Conservation (phyloP, 2,888 invertebrate species). For the Diarsia mendica region DNA sequence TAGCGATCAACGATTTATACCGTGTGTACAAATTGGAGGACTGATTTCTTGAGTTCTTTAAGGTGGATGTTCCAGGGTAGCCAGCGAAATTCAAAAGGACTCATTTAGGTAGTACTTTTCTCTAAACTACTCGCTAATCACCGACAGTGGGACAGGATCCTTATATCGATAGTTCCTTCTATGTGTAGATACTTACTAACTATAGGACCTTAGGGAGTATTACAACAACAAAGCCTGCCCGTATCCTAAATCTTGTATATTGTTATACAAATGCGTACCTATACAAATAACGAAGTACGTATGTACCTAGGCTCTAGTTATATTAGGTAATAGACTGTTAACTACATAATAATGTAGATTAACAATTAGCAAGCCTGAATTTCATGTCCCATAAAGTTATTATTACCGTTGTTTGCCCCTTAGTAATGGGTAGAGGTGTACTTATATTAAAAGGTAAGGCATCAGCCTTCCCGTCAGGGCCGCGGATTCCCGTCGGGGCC, state of each 20-base stretch:
- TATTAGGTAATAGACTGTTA: not conserved
- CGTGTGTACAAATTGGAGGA: no score
- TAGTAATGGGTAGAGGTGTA: not conserved
- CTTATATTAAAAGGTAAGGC: not conserved
- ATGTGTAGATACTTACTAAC: not conserved
- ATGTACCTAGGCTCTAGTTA: not conserved
- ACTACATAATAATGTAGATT: not conserved
- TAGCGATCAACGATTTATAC: no score
- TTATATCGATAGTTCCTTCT: not conserved
- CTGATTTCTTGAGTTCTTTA: no score
- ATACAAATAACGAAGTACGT: not conserved
- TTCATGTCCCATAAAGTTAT: not conserved
- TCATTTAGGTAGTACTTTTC: not conserved
- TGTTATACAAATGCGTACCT: not conserved
- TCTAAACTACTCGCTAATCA: not conserved
- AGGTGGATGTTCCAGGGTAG: no score
- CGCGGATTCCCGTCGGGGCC: no score
- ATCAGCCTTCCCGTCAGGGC: no score
- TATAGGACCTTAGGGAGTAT: constrained; percentile 13
- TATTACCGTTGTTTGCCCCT: not conserved
- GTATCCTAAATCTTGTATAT: constrained; percentile 20
- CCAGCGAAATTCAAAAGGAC: no score
- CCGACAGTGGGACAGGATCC: not conserved
- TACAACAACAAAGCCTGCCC: constrained; percentile 28
- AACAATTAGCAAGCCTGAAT: not conserved